phyloP scores from a whole-genome alignment of 1,140 invertebrate genomes.

The Heliconius nattereri region DNA sequence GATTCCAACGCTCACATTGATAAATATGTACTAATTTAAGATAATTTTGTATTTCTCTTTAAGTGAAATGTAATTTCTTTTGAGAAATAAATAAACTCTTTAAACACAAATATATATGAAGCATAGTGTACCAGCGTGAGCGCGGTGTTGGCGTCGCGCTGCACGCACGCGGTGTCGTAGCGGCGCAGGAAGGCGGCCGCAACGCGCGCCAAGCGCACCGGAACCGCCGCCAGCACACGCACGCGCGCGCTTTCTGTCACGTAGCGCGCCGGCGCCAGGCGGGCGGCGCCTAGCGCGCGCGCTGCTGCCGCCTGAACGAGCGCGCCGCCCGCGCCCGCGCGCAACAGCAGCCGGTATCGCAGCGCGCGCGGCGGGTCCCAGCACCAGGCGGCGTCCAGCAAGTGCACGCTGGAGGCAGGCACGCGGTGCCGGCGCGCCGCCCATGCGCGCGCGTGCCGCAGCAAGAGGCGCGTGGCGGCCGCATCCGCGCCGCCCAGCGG shows the following conservation, averaged over 20 bases:
- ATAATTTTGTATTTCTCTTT: too few relatives aligned
- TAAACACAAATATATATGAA: too few relatives aligned
- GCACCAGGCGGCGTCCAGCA: constrained; percentile 91
- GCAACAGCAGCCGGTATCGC: constrained; percentile 92
- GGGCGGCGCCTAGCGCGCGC: constrained; percentile 92
- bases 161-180: constrained; percentile 48
- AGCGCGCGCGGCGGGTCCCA: constrained; percentile 94
- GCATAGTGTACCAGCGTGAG: constrained; percentile 24
- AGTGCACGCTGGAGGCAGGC: constrained; percentile 38
- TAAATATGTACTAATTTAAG: too few relatives aligned
- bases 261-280: constrained; percentile 91
- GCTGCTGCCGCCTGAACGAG: constrained; percentile 63
- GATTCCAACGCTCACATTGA: too few relatives aligned
- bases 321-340: constrained; percentile 58
- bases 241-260: constrained; percentile 94
- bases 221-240: constrained; percentile 85
- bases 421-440: constrained; percentile 34
- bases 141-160: constrained; percentile 46
- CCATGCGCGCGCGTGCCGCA: constrained; percentile 43
- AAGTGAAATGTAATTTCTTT: too few relatives aligned
- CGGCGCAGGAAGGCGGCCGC: constrained; percentile 53
- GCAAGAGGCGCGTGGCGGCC: constrained; percentile 37
- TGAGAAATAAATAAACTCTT: too few relatives aligned
- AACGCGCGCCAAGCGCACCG: constrained; percentile 36
- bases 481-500: constrained; percentile 27